A percentile compares a stretch with the other conserved stretches of the same genome.
Evolutionary conservation across 2,113 vertebrate genomes (phyloP).

Genomic region (Colaptes auratus): DNA sequence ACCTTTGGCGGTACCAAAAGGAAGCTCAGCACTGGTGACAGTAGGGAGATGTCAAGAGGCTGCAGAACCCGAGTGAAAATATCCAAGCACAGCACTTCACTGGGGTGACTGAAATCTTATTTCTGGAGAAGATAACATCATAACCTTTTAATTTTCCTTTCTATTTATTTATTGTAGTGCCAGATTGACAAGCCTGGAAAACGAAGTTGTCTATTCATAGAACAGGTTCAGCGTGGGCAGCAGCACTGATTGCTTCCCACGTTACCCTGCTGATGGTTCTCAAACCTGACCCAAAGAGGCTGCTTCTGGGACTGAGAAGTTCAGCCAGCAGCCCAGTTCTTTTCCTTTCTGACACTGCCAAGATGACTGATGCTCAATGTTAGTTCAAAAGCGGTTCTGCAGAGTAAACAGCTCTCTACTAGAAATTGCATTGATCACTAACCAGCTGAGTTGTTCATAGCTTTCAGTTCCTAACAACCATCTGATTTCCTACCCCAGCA

Average conservation of each 20-base stretch:
- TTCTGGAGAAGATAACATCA: conserved; percentile 35
- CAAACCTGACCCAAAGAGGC: background rate
- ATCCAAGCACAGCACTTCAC: background rate
- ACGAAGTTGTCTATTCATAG: background rate
- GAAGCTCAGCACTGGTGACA: background rate
- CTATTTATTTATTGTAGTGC: conserved; percentile 1
- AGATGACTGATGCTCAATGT: background rate
- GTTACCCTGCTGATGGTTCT: background rate
- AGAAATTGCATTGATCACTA: background rate
- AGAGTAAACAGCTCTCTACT: background rate
- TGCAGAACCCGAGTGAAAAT: conserved; percentile 1
- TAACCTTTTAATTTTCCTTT: conserved; percentile 57
- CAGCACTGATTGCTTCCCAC: background rate
- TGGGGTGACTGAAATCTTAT: conserved; percentile 33
- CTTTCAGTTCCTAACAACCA: background rate
- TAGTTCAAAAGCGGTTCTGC: background rate
- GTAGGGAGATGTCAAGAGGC: background rate
- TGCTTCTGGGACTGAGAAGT: background rate
- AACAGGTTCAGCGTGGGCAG: background rate
- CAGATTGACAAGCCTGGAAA: conserved; percentile 27
- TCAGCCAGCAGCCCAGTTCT: background rate
- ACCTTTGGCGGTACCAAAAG: background rate
- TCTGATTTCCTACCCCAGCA: background rate
- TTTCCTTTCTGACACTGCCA: background rate
- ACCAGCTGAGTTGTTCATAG: background rate